Conservation (phyloP, 2,797 vertebrate species). For the Psittacula echo region DNA sequence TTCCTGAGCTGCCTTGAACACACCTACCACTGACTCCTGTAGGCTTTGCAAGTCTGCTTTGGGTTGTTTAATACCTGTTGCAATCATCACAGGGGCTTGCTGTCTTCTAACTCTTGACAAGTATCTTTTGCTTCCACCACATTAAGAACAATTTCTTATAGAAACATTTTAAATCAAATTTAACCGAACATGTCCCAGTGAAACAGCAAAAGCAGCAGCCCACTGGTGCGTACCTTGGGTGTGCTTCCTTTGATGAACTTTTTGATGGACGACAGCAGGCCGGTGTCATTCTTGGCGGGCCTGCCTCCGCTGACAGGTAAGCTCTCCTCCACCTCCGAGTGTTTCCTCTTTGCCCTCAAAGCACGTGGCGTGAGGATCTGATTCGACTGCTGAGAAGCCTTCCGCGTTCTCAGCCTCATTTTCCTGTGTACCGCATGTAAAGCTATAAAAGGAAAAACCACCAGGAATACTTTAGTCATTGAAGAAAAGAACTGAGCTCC, state of each 20-base stretch:
- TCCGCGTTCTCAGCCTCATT: constrained; percentile 99
- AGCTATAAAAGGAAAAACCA: constrained; percentile 71
- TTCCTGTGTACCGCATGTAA: constrained; percentile 91
- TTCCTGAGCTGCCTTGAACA: not conserved
- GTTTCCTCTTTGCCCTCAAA: constrained; percentile 91
- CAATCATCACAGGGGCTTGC: not conserved
- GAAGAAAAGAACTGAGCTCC: not conserved
- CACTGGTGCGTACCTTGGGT: constrained; percentile 84
- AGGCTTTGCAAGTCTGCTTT: not conserved
- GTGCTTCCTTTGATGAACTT: constrained; percentile 96
- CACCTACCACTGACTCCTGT: fast-evolving
- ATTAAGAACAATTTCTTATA: not conserved
- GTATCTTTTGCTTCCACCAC: not conserved
- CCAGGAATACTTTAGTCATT: not conserved
- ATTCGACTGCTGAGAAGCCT: constrained; percentile 93
- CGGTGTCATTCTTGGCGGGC: constrained; percentile 90
- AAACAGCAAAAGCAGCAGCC: not conserved
- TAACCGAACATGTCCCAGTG: fast-evolving
- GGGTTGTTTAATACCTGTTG: not conserved
- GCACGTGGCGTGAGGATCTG: constrained; percentile 84
- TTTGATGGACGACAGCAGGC: constrained; percentile 95
- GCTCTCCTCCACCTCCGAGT: constrained; percentile 90
- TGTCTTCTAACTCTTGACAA: not conserved
- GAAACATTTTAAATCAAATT: not conserved
- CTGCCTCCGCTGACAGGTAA: constrained; percentile 84